Evolutionary conservation across 2,797 vertebrate species (phyloP), one percentile per base, ranked within the genome.

Genomic region (Semotilus atromaculatus): DNA sequence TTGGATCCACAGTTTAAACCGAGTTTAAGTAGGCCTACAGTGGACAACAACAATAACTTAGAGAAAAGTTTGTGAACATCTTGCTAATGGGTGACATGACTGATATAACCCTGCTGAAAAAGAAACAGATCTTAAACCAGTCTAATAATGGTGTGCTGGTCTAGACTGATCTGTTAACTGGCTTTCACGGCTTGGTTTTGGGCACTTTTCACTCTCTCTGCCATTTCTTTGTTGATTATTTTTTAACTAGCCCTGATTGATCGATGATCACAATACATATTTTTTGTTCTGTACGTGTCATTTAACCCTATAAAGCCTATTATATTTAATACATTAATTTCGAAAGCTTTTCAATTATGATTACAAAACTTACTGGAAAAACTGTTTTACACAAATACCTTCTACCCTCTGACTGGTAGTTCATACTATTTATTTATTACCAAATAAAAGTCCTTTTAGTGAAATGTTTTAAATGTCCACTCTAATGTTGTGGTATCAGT

Each of bases 1-100:
- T 70, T 58, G 80, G 80, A 83, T 53, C 21, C 73, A 45, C 64
- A 77, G 18, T 77, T 82, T 70, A 72, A 48, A 66, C 62, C 3
- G 26, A 82, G 60, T 66, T 80, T 86, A 75, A 86, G 85, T 60
- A 38, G 38, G 31, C 36, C 38, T 38, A 36, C 21, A 68, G 48
- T 75, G 18, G 8, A 73, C 18, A 45, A 71, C 40, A 71, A 26
- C 23, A 21, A 23, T 10, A 66, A n/a, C 55, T 21, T 40, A 26
- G 40, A 72, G 13, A 45, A 2, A 18, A 29, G 26, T 48, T 5
- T 31, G n/a, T 26, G 38, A 29, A 29, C 70, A 45, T 29, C 14
- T 7, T 72, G 40, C 40, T 7, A 70, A 70, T 23, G 10, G 40
- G n/a, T 60, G n/a, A 60, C 51, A 53, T 53, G 19, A 23, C 10